These are phyloP conservation scores for Mactromeris polynyma DNA, from an alignment of 2,888 invertebrate species.

Conservation along the genomic window DNA sequence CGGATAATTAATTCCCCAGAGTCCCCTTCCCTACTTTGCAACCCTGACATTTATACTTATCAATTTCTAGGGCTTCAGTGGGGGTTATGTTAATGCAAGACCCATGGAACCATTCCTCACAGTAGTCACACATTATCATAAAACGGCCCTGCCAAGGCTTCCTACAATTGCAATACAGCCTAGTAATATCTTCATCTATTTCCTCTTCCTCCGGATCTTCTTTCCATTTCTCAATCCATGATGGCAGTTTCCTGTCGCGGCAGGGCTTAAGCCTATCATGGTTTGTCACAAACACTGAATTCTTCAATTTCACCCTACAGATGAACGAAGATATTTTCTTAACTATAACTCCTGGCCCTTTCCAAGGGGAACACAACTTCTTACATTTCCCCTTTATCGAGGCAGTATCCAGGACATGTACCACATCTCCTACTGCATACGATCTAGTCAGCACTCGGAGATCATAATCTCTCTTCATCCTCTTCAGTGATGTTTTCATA, in stretches of 20 bases:
- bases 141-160: too few relatives aligned
- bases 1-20: too few relatives aligned
- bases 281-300: constrained; percentile 12
- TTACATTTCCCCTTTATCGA: constrained; percentile 23
- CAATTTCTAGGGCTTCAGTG: too few relatives aligned
- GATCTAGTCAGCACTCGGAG: neutral
- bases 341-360: constrained; percentile 34
- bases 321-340: constrained; percentile 22
- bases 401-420: constrained; percentile 45
- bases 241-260: neutral
- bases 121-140: too few relatives aligned
- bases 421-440: constrained; percentile 19
- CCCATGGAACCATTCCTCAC: too few relatives aligned
- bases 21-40: too few relatives aligned
- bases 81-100: too few relatives aligned
- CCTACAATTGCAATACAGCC: too few relatives aligned
- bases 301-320: constrained; percentile 20
- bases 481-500: constrained; percentile 21
- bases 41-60: too few relatives aligned
- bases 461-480: constrained; percentile 36
- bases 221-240: neutral
- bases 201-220: neutral
- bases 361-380: constrained; percentile 43
- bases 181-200: too few relatives aligned
- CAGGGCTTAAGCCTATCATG: constrained; percentile 22